Percentiles rank a stretch among this genome's conserved stretches.
These are phyloP conservation scores for Cottoperca gobio DNA, from an alignment of 2,797 vertebrate genomes.

Conservation along the genomic window DNA sequence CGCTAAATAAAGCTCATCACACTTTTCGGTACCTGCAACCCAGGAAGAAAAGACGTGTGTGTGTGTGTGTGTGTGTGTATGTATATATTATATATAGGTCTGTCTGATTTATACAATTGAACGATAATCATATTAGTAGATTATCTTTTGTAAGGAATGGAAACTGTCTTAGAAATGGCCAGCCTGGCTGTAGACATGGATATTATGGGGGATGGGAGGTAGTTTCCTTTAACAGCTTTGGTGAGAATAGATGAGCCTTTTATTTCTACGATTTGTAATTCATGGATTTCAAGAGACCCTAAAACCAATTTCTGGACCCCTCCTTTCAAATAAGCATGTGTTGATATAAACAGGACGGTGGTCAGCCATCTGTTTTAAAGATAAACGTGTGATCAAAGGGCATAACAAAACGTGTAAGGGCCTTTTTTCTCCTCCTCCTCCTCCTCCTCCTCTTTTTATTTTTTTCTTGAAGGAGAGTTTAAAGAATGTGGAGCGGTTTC, in stretches of 20 bases:
- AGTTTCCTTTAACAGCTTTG: slow-evolving; percentile 58
- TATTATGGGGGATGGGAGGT: slow-evolving; percentile 72
- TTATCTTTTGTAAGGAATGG: slow-evolving; percentile 75
- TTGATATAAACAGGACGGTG: slow-evolving; percentile 82
- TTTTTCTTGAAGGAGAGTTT: slow-evolving; percentile 83
- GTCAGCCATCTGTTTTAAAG: slow-evolving; percentile 87
- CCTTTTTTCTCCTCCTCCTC: slow-evolving; percentile 39
- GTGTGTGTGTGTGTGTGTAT: slow-evolving; percentile 5
- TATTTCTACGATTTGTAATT: slow-evolving; percentile 79
- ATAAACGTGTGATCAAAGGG: slow-evolving; percentile 88
- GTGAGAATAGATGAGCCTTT: slow-evolving; percentile 62
- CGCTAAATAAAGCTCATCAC: slow-evolving; percentile 59
- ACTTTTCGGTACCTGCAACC: slow-evolving; percentile 68
- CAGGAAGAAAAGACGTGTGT: too few relatives aligned
- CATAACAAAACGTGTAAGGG: slow-evolving; percentile 84
- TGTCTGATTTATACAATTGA: slow-evolving; percentile 68
- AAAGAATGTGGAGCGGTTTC: slow-evolving; percentile 89
- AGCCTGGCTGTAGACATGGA: slow-evolving; percentile 72
- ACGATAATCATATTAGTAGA: slow-evolving; percentile 82
- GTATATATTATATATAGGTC: slow-evolving; percentile 44
- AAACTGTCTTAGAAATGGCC: slow-evolving; percentile 67
- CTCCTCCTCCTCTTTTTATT: slow-evolving; percentile 36
- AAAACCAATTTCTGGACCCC: slow-evolving; percentile 60
- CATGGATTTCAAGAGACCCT: slow-evolving; percentile 73
- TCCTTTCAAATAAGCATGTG: slow-evolving; percentile 76